Evolutionary conservation across 1,140 invertebrate genomes (phyloP).

Genomic region (Berghia stephanieae): DNA sequence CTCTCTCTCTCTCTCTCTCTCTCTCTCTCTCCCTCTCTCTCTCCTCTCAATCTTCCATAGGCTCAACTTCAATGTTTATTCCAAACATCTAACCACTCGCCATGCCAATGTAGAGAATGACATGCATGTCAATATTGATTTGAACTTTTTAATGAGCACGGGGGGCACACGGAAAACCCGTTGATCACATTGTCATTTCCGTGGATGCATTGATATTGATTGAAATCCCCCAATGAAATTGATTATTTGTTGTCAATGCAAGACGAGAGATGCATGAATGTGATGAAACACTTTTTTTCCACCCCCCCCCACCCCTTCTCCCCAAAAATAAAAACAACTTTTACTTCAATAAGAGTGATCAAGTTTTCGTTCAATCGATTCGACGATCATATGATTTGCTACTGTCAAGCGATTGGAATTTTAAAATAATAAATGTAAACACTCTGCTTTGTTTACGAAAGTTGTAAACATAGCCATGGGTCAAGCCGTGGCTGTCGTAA

Average conservation of each 20-base stretch:
- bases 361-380: not conserved
- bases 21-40: not conserved
- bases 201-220: not conserved
- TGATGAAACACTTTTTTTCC: not conserved
- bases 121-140: not conserved
- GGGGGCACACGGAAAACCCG: not conserved
- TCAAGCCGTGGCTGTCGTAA: too few relatives aligned
- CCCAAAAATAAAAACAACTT: too few relatives aligned
- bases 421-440: slow-evolving; percentile 10
- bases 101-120: too few relatives aligned
- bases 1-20: slow-evolving; percentile 20
- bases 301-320: not conserved
- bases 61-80: too few relatives aligned
- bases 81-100: too few relatives aligned
- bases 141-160: not conserved
- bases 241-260: not conserved
- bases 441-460: too few relatives aligned
- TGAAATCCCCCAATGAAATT: not conserved
- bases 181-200: not conserved
- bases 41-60: too few relatives aligned
- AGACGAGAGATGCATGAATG: not conserved
- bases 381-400: too few relatives aligned
- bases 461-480: too few relatives aligned
- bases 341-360: too few relatives aligned
- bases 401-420: not conserved